Conservation (phyloP, 1,140 invertebrate species). For the Venturia canescens region DNA sequence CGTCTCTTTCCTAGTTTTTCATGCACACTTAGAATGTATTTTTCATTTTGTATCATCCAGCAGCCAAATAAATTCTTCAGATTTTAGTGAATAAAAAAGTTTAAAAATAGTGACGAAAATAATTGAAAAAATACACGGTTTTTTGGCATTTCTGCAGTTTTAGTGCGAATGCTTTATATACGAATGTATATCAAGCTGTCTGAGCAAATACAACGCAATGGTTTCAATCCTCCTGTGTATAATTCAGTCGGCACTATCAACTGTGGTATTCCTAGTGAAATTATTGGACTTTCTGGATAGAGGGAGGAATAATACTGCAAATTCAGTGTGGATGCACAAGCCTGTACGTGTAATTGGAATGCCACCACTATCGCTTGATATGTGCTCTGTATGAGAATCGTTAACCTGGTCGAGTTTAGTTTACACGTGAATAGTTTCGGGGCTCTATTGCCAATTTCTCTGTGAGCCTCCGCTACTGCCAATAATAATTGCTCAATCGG, state of each 20-base stretch:
- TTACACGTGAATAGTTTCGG: not conserved
- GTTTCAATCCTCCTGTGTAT: not conserved
- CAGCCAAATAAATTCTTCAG: no score
- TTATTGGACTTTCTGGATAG: not conserved
- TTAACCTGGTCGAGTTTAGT: not conserved
- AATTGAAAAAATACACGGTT: no score
- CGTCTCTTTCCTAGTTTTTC: no score
- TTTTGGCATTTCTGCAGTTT: not conserved
- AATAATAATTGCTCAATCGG: not conserved
- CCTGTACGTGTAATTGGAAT: slow-evolving; percentile 16
- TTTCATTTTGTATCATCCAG: no score
- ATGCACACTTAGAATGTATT: no score
- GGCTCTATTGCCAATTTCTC: not conserved
- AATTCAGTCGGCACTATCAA: not conserved
- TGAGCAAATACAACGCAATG: not conserved
- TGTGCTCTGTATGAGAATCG: not conserved
- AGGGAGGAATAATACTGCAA: not conserved
- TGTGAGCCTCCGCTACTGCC: not conserved
- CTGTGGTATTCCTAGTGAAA: not conserved
- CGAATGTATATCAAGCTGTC: not conserved
- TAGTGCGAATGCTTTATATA: not conserved
- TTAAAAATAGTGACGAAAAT: not conserved
- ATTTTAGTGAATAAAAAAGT: no score
- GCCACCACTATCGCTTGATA: slow-evolving; percentile 19
- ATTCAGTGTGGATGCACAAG: not conserved